Conservation (phyloP, 2,797 vertebrate genomes). For the Bufotes viridis region DNA sequence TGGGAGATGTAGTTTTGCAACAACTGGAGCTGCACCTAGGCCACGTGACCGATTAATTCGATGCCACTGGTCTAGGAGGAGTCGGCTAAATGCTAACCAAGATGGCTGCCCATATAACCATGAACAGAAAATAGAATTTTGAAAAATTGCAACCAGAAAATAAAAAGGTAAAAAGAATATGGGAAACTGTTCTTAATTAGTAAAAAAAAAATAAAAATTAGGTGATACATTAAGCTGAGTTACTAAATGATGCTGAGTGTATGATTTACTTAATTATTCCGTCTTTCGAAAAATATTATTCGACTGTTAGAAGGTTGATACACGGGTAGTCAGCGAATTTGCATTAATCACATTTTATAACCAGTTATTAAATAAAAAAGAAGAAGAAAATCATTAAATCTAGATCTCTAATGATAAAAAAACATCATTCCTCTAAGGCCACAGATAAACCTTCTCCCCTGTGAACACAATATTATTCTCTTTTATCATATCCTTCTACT, state of each 20-base stretch:
- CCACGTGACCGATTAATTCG: too few species aligned
- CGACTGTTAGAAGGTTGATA: background rate
- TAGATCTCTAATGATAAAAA: background rate
- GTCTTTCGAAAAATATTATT: background rate
- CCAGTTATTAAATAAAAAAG: background rate
- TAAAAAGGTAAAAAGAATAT: too few species aligned
- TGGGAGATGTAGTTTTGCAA: too few species aligned
- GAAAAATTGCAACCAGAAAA: too few species aligned
- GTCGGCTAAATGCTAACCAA: too few species aligned
- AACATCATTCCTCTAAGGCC: conserved; percentile 29
- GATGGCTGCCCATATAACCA: too few species aligned
- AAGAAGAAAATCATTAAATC: conserved; percentile 5
- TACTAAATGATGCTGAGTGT: background rate
- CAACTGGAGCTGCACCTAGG: too few species aligned
- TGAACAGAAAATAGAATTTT: too few species aligned
- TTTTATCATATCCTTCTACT: conserved; percentile 39
- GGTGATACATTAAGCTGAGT: background rate
- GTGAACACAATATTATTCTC: conserved; percentile 28
- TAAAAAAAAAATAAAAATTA: too few species aligned
- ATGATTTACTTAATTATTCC: background rate
- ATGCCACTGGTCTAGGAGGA: too few species aligned
- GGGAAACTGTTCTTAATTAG: too few species aligned
- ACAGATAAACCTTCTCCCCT: conserved; percentile 26
- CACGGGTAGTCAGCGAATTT: background rate
- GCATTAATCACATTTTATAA: background rate